Evolutionary conservation across 2,888 invertebrate genomes (phyloP), one percentile per base, ranked within the genome.

Genomic region (Cosmopolites sordidus): DNA sequence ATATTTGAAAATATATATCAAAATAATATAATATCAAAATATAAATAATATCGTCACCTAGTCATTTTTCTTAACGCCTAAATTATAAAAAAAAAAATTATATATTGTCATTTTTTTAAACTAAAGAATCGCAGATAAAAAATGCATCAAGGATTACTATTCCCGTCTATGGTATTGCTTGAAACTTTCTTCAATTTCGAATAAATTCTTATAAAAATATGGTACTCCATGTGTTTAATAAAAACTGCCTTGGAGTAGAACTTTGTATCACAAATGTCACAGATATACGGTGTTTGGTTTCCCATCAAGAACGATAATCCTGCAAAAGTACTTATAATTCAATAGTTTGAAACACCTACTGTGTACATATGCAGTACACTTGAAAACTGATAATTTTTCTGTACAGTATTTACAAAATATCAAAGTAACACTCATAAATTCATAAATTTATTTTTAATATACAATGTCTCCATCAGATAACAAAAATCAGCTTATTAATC

Each of bases 161-260:
- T 40, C 9, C 44, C 43, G 37, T 33, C 30, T 22, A 29, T 29
- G 15, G 38, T 16, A 4, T 41, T 17, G n/a, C 45, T 33, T 14
- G 38, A 43, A 6, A 58, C 58, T 18, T 56, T 56, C 27, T 58
- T 58, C 17, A 58, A 16, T 14, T 56, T 58, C 1, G 56, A 58
- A 30, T 58, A 58, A 30, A 56, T 53, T 14, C 58, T 39, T 9
- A 58, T 58, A 42, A 56, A 58, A 38, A 56, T 56, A 30, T 58
- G 58, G 16, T 58, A 58, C 16, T 58, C 53, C 56, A 56, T 58
- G 15, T 58, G 58, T 38, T 58, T 58, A 15, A 56, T 44, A 41
- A 53, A 58, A 15, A 50, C 47, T 14, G 50, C 22, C 18, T 48
- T 56, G 5, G 51, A 51, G 33, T 56, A 56, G 30, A 58, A 58